These are phyloP conservation scores for Coenonympha glycerion DNA, from an alignment of 2,888 invertebrate genomes.

Conservation along the genomic window DNA sequence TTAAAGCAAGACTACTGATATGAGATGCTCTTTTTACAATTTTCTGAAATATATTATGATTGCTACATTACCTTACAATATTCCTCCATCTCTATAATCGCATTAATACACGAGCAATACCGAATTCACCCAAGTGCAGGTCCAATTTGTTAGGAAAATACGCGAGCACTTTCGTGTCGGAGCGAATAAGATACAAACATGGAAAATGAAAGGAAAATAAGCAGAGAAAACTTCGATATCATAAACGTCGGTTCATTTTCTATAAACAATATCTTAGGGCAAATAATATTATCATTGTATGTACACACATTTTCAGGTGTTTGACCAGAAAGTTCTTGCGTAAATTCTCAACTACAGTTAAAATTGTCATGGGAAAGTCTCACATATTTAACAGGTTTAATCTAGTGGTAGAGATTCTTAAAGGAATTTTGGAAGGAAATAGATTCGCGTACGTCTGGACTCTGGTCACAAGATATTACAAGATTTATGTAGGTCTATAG, in stretches of 20 bases:
- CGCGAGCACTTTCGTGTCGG: constrained; percentile 35
- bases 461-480: too few species aligned
- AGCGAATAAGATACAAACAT: constrained; percentile 49
- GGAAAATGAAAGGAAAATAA: constrained; percentile 62
- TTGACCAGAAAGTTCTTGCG: too few species aligned
- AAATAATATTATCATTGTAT: too few species aligned
- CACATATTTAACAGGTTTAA: too few species aligned
- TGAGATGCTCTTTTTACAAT: not conserved
- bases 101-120: constrained; percentile 7
- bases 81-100: not conserved
- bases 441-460: too few species aligned
- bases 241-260: constrained; percentile 14
- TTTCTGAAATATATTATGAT: not conserved
- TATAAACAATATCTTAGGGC: constrained; percentile 12
- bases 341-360: too few species aligned
- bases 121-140: constrained; percentile 15
- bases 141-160: constrained; percentile 58
- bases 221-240: constrained; percentile 17
- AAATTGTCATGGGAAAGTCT: too few species aligned
- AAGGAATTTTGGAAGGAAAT: too few species aligned
- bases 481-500: too few species aligned
- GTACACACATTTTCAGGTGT: too few species aligned
- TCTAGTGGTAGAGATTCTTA: too few species aligned
- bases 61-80: not conserved
- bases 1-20: too few species aligned